phyloP scores from a whole-genome alignment of 2,113 vertebrate species.

The Falco punctatus region DNA sequence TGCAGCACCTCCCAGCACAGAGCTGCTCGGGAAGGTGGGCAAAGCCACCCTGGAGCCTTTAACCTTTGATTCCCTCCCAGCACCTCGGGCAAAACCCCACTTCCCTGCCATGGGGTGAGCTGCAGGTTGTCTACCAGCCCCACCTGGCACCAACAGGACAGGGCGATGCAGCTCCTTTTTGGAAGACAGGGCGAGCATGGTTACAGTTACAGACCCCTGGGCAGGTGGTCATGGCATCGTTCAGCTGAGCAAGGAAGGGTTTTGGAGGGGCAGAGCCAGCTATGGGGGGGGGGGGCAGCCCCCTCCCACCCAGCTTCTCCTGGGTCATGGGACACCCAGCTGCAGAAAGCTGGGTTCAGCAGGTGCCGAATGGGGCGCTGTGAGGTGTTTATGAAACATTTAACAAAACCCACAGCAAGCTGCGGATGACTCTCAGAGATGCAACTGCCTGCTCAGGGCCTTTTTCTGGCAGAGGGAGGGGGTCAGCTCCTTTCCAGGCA shows the following conservation, averaged over 20 bases:
- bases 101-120: neutral
- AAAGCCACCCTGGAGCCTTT: neutral
- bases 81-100: neutral
- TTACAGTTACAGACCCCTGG: neutral
- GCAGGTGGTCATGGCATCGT: too few species aligned
- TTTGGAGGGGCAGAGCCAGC: neutral
- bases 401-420: neutral
- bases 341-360: neutral
- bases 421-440: neutral
- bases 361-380: neutral
- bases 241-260: neutral
- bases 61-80: neutral
- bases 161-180: neutral
- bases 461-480: neutral
- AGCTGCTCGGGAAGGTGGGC: neutral
- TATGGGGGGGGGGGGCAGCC: rapidly evolving
- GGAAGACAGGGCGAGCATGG: neutral
- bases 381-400: neutral
- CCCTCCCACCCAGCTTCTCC: neutral
- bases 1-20: neutral
- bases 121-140: neutral
- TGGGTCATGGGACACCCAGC: neutral
- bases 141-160: rapidly evolving
- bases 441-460: neutral
- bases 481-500: neutral